Evolutionary conservation across 2,888 invertebrate species (phyloP).

Genomic region (Pristionchus exspectatus): DNA sequence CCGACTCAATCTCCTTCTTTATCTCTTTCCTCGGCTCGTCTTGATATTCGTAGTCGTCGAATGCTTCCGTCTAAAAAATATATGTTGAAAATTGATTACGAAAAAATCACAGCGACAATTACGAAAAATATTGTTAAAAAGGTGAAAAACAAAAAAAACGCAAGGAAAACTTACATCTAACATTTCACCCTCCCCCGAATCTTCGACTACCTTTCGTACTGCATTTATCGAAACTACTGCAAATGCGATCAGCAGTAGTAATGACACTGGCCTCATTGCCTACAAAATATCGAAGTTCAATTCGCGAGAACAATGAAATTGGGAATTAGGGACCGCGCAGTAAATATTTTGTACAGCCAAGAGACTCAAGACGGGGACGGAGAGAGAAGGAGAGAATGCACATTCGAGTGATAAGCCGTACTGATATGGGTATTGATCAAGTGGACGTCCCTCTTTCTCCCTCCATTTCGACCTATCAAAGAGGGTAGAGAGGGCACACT

Average conservation of each 20-base stretch:
- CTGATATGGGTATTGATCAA: slow-evolving; percentile 41
- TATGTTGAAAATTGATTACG: not conserved
- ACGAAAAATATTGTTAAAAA: not conserved
- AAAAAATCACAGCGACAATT: not conserved
- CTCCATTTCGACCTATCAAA: not conserved
- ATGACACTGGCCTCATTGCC: not conserved
- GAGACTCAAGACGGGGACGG: not conserved
- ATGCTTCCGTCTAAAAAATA: not conserved
- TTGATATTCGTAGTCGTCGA: not conserved
- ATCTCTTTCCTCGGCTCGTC: not conserved
- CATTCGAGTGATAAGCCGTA: slow-evolving; percentile 27
- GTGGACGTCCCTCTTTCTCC: not conserved
- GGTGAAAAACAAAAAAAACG: not conserved
- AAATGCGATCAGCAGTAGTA: not conserved
- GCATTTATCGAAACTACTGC: not conserved
- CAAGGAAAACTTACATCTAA: not conserved
- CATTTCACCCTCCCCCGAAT: not conserved
- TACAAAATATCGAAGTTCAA: not conserved
- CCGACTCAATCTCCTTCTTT: not conserved
- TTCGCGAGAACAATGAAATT: not conserved
- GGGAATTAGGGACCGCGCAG: not conserved
- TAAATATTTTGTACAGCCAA: slow-evolving; percentile 26
- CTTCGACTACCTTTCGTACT: not conserved
- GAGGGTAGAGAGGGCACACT: not conserved
- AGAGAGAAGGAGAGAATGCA: slow-evolving; percentile 26